Percentiles rank a stretch among this genome's conserved stretches.
These are phyloP conservation scores for Odontamblyopus lacepedii DNA, from an alignment of 2,797 vertebrate species.

Conservation along the genomic window DNA sequence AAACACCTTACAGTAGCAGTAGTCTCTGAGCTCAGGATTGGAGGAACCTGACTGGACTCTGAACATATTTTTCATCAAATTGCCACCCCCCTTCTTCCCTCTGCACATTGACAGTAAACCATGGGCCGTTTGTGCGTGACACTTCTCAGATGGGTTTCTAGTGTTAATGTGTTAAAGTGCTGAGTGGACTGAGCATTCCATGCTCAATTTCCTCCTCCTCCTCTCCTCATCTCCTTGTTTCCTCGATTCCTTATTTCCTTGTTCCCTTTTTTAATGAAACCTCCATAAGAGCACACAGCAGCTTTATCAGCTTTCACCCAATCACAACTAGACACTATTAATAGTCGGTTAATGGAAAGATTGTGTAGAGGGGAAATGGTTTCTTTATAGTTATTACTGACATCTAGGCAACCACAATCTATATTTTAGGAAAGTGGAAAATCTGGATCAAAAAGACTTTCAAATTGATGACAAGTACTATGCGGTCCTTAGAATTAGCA, in stretches of 20 bases:
- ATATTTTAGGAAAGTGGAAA: background rate
- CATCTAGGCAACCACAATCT: background rate
- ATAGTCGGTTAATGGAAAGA: conserved; percentile 1
- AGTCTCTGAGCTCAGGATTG: background rate
- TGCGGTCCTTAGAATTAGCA: background rate
- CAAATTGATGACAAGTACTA: background rate
- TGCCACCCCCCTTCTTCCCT: background rate
- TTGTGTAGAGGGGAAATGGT: background rate
- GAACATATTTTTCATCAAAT: background rate
- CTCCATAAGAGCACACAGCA: background rate
- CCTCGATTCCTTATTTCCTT: conserved; percentile 13
- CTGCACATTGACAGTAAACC: background rate
- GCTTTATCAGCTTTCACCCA: conserved; percentile 9
- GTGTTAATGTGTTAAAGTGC: conserved; percentile 42
- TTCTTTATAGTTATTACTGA: background rate
- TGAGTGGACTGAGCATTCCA: conserved; percentile 22
- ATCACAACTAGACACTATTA: background rate
- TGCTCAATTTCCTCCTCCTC: conserved; percentile 24
- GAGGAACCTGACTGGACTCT: conserved; percentile 1
- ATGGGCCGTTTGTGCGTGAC: conserved; percentile 22
- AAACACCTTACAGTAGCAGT: too few species aligned
- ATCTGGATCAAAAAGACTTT: background rate
- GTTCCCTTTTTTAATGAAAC: background rate
- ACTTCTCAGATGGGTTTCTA: conserved; percentile 33
- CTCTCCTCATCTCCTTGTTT: conserved; percentile 15